Conservation (phyloP, 2,797 vertebrate genomes). For the Trachops cirrhosus region DNA sequence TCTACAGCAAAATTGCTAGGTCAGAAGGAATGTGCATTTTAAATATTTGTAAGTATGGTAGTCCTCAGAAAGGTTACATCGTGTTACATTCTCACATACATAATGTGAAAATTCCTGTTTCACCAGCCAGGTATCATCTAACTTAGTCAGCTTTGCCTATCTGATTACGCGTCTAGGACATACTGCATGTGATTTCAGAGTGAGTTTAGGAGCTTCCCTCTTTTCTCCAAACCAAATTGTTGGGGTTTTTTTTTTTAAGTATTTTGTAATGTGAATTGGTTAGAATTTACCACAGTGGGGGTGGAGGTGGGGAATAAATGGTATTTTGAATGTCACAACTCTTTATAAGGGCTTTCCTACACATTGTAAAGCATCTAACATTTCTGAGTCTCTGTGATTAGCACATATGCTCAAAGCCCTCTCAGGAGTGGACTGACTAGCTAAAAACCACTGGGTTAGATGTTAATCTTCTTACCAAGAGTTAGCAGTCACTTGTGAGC, state of each 20-base stretch:
- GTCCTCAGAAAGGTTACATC: neutral
- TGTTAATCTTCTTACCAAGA: neutral
- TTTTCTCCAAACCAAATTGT: neutral
- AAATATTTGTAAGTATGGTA: neutral
- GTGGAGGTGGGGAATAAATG: neutral
- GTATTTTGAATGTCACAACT: neutral
- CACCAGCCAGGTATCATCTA: neutral
- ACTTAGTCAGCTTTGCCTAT: neutral
- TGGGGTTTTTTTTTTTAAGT: neutral
- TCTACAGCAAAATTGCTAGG: neutral
- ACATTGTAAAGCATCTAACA: neutral
- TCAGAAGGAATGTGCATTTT: neutral
- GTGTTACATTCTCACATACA: neutral
- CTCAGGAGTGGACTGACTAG: neutral
- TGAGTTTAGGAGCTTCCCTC: neutral
- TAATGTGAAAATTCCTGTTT: slow-evolving; percentile 1
- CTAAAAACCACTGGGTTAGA: neutral
- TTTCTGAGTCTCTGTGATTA: neutral
- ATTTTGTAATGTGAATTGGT: neutral
- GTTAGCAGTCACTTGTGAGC: neutral
- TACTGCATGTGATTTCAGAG: neutral
- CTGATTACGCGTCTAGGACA: neutral
- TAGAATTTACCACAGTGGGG: neutral
- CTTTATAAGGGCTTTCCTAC: neutral
- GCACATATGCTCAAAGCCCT: neutral